Conservation (phyloP, 2,113 vertebrate species). For the Macrotus californicus region DNA sequence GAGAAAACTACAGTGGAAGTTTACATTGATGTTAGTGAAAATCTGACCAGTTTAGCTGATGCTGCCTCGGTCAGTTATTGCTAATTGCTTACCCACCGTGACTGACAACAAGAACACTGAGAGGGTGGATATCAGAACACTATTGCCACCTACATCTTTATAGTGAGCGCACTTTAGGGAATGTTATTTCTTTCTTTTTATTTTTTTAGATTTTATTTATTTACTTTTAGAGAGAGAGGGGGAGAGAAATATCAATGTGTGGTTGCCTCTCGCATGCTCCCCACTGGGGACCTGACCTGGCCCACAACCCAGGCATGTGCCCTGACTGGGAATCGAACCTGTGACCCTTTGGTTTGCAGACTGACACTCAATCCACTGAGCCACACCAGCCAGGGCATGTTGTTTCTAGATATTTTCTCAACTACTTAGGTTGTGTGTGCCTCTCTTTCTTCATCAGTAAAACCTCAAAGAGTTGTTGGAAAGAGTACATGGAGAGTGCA, state of each 20-base stretch:
- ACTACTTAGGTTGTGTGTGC: neutral
- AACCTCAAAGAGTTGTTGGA: neutral
- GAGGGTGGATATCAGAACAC: neutral
- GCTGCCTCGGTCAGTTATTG: neutral
- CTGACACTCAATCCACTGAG: too few relatives aligned
- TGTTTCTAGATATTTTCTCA: neutral
- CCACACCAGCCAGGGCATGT: too few relatives aligned
- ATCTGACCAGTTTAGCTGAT: neutral
- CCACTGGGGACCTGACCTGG: too few relatives aligned
- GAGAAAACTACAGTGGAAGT: neutral
- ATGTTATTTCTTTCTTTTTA: neutral
- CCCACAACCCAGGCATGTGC: too few relatives aligned
- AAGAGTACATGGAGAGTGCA: neutral
- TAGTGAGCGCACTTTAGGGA: neutral
- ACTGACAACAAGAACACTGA: neutral
- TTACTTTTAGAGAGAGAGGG: too few relatives aligned
- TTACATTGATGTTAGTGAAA: neutral
- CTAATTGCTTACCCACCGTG: neutral
- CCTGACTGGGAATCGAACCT: too few relatives aligned
- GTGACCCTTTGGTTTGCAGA: too few relatives aligned
- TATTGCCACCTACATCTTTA: neutral
- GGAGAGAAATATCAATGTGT: too few relatives aligned
- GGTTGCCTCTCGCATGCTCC: too few relatives aligned
- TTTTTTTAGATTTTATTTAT: too few relatives aligned
- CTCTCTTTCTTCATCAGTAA: neutral